Conservation (phyloP, 2,113 vertebrate genomes). For the Xenus cinereus region DNA sequence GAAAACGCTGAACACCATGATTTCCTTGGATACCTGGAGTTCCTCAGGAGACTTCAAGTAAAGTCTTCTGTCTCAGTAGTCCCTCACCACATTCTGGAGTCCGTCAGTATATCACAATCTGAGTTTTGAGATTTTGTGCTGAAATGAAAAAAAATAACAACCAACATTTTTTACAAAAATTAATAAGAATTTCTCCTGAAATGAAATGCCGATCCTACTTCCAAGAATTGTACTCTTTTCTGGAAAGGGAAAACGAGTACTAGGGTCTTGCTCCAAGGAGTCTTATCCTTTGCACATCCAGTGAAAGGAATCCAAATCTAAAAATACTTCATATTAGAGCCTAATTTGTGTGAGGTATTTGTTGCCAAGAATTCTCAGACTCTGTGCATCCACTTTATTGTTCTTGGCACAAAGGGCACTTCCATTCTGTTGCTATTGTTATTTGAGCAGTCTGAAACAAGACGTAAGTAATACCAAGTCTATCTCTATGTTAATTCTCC, state of each 20-base stretch:
- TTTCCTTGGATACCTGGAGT: not conserved
- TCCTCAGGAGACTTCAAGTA: not conserved
- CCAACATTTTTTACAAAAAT: not conserved
- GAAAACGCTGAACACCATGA: not conserved
- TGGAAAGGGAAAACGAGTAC: not conserved
- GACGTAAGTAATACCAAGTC: constrained; percentile 1
- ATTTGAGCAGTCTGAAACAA: constrained; percentile 53
- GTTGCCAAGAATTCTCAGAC: constrained; percentile 56
- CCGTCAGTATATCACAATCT: not conserved
- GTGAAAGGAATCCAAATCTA: not conserved
- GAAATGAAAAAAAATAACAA: not conserved
- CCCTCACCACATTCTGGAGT: not conserved
- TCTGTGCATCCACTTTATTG: constrained; percentile 45
- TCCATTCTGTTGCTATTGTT: constrained; percentile 53
- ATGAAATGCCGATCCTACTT: not conserved
- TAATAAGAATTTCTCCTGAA: not conserved
- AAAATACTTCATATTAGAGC: constrained; percentile 23
- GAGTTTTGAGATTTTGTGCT: not conserved
- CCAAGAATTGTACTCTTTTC: not conserved
- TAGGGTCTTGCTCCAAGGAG: not conserved
- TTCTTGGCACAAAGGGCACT: constrained; percentile 43
- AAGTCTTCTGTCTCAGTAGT: not conserved
- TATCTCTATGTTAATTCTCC: constrained; percentile 2
- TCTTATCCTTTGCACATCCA: not conserved
- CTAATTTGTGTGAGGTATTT: not conserved